These are phyloP conservation scores for Timema podura DNA, from an alignment of 2,888 invertebrate genomes.

Conservation along the genomic window DNA sequence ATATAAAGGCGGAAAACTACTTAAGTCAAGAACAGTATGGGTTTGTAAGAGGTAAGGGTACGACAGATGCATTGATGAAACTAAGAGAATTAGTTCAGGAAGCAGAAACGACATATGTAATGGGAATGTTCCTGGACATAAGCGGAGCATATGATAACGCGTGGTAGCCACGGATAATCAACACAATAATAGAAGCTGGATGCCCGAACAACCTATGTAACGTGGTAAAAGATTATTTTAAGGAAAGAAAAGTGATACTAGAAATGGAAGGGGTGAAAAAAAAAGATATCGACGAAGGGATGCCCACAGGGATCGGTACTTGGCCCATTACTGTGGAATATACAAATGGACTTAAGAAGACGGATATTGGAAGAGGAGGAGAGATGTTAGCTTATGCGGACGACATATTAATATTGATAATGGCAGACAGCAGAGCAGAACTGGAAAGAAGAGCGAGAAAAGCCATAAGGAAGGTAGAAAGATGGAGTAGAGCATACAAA, in stretches of 20 bases:
- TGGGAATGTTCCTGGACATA: conserved; percentile 7
- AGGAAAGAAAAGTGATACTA: neutral
- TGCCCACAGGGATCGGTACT: conserved; percentile 9
- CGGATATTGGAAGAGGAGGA: neutral
- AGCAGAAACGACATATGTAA: neutral
- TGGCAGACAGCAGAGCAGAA: neutral
- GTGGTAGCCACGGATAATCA: neutral
- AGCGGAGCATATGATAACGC: neutral
- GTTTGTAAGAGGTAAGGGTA: neutral
- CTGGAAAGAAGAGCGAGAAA: neutral
- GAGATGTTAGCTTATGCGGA: neutral
- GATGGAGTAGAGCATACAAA: no score
- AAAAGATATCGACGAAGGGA: neutral
- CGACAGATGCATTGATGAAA: neutral
- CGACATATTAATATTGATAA: neutral
- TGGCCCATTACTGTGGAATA: neutral
- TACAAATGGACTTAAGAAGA: no score
- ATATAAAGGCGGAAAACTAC: neutral
- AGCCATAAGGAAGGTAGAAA: neutral
- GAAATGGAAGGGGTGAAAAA: neutral
- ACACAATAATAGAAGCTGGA: neutral
- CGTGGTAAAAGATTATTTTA: neutral
- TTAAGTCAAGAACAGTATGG: neutral
- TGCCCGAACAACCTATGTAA: neutral
- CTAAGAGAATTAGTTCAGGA: neutral